Conservation (phyloP, 2,113 vertebrate species). For the Smithornis capensis region DNA sequence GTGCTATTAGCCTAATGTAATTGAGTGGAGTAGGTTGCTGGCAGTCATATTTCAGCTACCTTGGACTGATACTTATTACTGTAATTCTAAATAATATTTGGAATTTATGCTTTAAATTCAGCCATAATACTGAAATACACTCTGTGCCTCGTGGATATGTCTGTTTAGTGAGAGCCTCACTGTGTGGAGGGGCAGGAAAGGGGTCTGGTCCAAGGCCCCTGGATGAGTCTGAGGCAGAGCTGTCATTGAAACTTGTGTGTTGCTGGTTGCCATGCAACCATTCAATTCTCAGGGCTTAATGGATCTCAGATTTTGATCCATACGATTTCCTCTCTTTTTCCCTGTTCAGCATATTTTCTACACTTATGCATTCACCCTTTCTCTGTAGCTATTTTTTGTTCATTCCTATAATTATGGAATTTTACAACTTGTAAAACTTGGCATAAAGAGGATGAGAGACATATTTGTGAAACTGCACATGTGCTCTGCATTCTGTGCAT, state of each 20-base stretch:
- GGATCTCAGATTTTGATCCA: background rate
- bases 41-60: conserved; percentile 37
- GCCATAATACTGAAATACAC: background rate
- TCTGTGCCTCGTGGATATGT: accelerated
- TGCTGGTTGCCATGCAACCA: background rate
- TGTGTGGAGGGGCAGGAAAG: background rate
- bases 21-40: conserved; percentile 46
- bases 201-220: background rate
- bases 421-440: background rate
- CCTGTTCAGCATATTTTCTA: background rate
- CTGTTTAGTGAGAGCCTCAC: background rate
- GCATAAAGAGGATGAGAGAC: background rate
- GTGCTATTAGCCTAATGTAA: conserved; percentile 61
- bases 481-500: background rate
- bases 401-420: background rate
- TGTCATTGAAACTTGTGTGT: accelerated
- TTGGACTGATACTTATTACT: background rate
- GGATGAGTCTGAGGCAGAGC: background rate
- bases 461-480: background rate
- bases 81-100: background rate
- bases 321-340: background rate
- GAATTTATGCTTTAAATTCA: background rate
- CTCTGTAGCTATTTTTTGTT: background rate
- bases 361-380: accelerated
- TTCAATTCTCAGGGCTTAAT: background rate